Base-by-base conservation (phyloP, 2,113 vertebrate genomes). In the Chlamydotis undulata region DNA sequence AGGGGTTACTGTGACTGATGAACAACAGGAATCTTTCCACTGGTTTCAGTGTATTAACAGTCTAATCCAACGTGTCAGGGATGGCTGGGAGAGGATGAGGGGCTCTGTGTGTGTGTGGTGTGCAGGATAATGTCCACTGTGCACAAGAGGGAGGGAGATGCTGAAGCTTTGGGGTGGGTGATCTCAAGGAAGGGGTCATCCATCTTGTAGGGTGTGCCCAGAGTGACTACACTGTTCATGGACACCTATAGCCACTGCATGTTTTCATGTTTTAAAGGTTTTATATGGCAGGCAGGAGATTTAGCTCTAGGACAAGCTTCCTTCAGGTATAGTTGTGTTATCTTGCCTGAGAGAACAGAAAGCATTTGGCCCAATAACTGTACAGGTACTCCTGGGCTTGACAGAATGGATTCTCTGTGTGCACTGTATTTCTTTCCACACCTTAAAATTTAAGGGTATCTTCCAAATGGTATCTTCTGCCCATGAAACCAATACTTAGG, bases 231-330 rank as follows among this genome's bases (percentile, higher is more conserved):
- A 35, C 15, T 6, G 2, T 28, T 39, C n/a, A 31, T 0, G 2
- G 2, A 3, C 19, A 31, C 17, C 29, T 77, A 5, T 3, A 55
- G 14, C 10, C 19, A 47, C 11, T 0, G 0, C 15, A 2, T 3
- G 6, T n/a, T 83, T 55, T 17, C 24, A 14, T 31, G 45, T 4
- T 64, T 74, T 47, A 81, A 81, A 59, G 13, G 9, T 67, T 86
- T 90, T 70, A 21, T 12, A 6, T 12, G 23, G 3, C 26, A 73
- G 17, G 13, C 3, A 63, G 37, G 22, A 76, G 28, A 45, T 55
- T 77, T 8, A 73, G 12, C 19, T 75, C 12, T 22, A 26, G 31
- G 14, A 33, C 25, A 55, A 77, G 12, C 1, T 65, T 88, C 21
- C 16, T 60, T 65, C 41, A 56, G 6, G 14, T n/a, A 28, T 7